Conservation (phyloP, 2,113 vertebrate genomes). For the Rhinopithecus roxellana region DNA sequence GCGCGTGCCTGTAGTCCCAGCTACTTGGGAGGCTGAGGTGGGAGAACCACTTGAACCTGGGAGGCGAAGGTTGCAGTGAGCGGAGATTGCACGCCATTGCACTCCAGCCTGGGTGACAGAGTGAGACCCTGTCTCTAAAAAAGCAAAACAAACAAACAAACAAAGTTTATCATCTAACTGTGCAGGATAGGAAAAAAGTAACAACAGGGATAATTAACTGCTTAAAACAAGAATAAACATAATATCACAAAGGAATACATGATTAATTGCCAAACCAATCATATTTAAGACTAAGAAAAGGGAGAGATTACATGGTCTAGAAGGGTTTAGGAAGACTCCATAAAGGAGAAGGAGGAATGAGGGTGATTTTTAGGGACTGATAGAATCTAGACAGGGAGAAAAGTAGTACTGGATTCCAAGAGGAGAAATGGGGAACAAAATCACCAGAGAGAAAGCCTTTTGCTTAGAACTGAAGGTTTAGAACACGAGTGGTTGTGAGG, state of each 20-base stretch:
- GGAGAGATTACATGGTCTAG: not conserved
- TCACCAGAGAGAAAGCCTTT: not conserved
- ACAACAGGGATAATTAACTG: not conserved
- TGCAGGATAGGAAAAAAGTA: not conserved
- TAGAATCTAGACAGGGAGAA: not conserved
- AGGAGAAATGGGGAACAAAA: not conserved
- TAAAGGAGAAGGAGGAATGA: not conserved
- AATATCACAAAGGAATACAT: not conserved
- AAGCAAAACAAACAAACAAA: too few relatives aligned
- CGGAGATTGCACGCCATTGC: too few relatives aligned
- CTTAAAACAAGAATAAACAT: not conserved
- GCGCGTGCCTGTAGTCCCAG: too few relatives aligned
- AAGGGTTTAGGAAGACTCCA: not conserved
- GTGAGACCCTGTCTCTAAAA: too few relatives aligned
- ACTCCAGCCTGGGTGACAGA: too few relatives aligned
- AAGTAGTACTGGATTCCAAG: not conserved
- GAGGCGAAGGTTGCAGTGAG: too few relatives aligned
- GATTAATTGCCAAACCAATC: not conserved
- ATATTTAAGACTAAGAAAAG: not conserved
- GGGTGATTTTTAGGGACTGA: not conserved
- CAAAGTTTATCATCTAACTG: not conserved
- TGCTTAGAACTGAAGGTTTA: not conserved
- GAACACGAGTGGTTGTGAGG: not conserved
- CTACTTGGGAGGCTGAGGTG: too few relatives aligned
- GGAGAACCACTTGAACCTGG: too few relatives aligned